These are phyloP conservation scores for Labeo catla DNA, from an alignment of 2,113 vertebrate species.

Conservation along the genomic window DNA sequence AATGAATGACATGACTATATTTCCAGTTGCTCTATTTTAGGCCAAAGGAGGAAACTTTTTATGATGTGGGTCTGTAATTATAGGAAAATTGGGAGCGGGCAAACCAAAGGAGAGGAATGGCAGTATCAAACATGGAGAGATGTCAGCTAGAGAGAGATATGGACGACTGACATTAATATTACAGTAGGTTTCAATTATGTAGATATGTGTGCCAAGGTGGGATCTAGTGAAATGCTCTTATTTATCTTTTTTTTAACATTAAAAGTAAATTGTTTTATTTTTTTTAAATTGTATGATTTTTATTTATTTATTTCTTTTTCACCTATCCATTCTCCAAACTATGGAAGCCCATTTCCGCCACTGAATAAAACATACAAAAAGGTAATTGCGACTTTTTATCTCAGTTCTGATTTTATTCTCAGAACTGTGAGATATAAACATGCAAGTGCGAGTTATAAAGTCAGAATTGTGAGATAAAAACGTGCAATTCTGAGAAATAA, in stretches of 20 bases:
- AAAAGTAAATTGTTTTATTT: not conserved
- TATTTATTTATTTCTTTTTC: not conserved
- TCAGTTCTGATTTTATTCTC: too few species aligned
- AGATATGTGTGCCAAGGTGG: not conserved
- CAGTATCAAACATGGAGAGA: not conserved
- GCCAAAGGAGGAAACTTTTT: conserved; percentile 25
- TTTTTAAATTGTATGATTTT: not conserved
- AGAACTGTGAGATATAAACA: too few species aligned
- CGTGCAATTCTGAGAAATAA: too few species aligned
- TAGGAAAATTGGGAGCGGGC: conserved; percentile 17
- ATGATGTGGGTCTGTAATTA: conserved; percentile 30
- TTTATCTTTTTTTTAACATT: too few species aligned
- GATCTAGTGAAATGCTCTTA: not conserved
- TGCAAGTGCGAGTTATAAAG: too few species aligned
- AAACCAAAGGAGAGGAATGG: not conserved
- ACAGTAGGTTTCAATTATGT: not conserved
- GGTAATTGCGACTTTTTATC: too few species aligned
- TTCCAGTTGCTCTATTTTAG: conserved; percentile 39
- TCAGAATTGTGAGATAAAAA: too few species aligned
- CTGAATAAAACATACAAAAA: too few species aligned
- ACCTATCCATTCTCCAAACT: too few species aligned
- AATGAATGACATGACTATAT: conserved; percentile 42
- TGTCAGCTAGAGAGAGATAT: not conserved
- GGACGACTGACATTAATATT: not conserved
- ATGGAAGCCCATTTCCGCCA: too few species aligned